phyloP scores from a whole-genome alignment of 1,140 invertebrate species.

The Bicyclus anynana region DNA sequence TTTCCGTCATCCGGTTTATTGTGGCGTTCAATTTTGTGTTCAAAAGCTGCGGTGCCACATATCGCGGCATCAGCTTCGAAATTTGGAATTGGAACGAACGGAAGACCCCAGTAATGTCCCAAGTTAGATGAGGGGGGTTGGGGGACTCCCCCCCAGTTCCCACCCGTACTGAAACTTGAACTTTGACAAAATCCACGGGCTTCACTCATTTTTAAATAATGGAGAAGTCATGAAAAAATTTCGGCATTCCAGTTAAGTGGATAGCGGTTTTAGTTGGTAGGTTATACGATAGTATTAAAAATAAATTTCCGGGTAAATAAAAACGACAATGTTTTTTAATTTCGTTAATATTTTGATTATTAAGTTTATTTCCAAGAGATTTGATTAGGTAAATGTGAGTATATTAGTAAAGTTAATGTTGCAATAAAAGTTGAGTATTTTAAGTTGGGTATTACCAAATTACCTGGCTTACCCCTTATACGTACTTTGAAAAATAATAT shows the following conservation, averaged over 20 bases:
- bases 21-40: conserved; percentile 20
- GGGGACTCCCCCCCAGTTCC: conserved; percentile 16
- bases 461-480: no score
- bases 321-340: no score
- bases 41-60: conserved; percentile 56
- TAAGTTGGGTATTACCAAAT: no score
- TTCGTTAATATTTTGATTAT: no score
- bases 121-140: conserved; percentile 70
- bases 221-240: conserved; percentile 12
- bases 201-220: conserved; percentile 53
- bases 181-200: conserved; percentile 46
- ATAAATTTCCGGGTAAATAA: no score
- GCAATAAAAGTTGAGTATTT: no score
- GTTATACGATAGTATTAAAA: neutral
- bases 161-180: conserved; percentile 42
- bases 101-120: conserved; percentile 66
- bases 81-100: conserved; percentile 76
- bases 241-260: neutral
- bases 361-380: no score
- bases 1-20: conserved; percentile 21
- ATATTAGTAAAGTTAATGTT: no score
- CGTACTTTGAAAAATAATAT: no score
- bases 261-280: neutral
- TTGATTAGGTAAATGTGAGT: no score
- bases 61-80: conserved; percentile 65